These are phyloP conservation scores for Drosophila eugracilis DNA, from an alignment of 1,140 invertebrate genomes.

Conservation along the genomic window DNA sequence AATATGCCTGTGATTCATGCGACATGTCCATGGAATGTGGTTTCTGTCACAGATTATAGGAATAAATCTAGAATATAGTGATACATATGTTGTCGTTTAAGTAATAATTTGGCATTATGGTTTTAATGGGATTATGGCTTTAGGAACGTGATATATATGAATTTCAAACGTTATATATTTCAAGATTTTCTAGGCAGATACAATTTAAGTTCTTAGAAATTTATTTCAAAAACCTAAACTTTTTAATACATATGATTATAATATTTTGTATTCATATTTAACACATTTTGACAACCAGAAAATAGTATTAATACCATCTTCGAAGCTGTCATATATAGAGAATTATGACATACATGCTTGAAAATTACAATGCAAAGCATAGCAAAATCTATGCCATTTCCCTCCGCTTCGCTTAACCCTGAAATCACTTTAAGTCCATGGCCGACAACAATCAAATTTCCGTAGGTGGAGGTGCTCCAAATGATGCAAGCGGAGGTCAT, in stretches of 20 bases:
- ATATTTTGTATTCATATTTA: no score
- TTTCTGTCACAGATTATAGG: constrained; percentile 13
- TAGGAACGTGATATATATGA: background rate
- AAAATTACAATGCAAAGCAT: constrained; percentile 2
- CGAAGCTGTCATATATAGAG: no score
- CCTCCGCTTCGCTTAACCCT: constrained; percentile 20
- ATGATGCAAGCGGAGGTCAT: constrained; percentile 58
- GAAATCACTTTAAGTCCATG: constrained; percentile 44
- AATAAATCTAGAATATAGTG: constrained; percentile 18
- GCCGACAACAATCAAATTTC: constrained; percentile 54
- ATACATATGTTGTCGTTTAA: constrained; percentile 29
- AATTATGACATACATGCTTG: background rate
- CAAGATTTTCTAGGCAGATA: background rate
- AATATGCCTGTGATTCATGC: constrained; percentile 14
- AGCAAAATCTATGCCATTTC: constrained; percentile 15
- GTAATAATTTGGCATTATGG: constrained; percentile 25
- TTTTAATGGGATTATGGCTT: constrained; percentile 14
- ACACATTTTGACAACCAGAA: no score
- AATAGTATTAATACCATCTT: no score
- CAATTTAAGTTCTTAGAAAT: no score
- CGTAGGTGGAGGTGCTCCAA: constrained; percentile 52
- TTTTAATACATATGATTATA: no score
- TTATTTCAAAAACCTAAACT: background rate
- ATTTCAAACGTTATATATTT: background rate
- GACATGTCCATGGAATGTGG: constrained; percentile 26